Base-by-base conservation (phyloP, 2,113 vertebrate genomes). In the Strix uralensis region DNA sequence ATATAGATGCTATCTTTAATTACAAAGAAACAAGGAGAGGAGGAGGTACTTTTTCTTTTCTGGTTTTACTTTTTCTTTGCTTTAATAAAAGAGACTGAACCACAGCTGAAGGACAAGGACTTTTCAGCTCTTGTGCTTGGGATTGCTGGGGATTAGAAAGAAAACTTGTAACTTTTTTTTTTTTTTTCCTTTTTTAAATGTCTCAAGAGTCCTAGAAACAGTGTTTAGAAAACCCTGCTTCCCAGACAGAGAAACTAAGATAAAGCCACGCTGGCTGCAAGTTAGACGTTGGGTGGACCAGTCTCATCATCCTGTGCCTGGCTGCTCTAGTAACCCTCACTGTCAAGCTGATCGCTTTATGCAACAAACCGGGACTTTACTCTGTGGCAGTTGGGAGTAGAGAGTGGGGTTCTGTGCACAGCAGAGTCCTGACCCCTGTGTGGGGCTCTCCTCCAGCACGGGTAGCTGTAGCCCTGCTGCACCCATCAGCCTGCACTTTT, bases 371-470 rank as follows among this genome's bases (percentile, higher is more conserved):
- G 34, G 23, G 26, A 82, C 52, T 77, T 59, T 9, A 25, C 10
- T 3, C 8, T 0, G 2, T 20, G 3, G 27, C 16, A 7, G 36
- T 30, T 13, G 1, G 0, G 30, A 47, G 42, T 22, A 59, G 23
- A 34, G 66, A 23, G 46, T 34, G 62, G n/a, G 36, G 36, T 49
- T 77, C 66, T 46, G 30, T 75, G 0, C 20, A 1, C 11, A 4
- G 21, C 13, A 25, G 15, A 55, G 55, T n/a, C 22, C 27, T 36
- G 66, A 72, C 27, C 51, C 18, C 5, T 0, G 3, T 1, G 10
- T 30, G 73, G 79, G 57, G 61, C 47, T 91, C 16, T 57, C 21
- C 27, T 18, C 25, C 26, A 19, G 81, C 70, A n/a, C 44, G 42
- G 62, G 52, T 86, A 44, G 4, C 26, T 29, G 61, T 40, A 79